These are phyloP conservation scores for Coptotermes formosanus DNA, from an alignment of 1,140 invertebrate species.

Conservation along the genomic window DNA sequence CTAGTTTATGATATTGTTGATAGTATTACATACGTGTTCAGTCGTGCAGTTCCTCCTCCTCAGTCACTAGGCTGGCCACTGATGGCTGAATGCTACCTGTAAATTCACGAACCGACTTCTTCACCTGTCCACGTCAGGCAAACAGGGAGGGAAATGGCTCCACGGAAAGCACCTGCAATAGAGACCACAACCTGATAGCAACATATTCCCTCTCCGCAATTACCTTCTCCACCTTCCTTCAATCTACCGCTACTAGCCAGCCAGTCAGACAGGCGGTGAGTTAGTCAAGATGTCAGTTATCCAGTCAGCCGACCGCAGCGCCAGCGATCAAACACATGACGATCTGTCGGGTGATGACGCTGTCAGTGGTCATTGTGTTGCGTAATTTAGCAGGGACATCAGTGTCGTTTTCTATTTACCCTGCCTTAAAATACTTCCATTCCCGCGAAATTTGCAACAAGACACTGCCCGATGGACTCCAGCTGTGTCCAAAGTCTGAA, in stretches of 20 bases:
- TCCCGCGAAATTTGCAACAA: too few species aligned
- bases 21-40: not conserved
- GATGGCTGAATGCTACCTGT: conserved; percentile 31
- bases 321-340: conserved; percentile 2
- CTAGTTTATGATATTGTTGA: not conserved
- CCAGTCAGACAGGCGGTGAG: not conserved
- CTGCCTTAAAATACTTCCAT: not conserved
- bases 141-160: conserved; percentile 26
- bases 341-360: not conserved
- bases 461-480: too few species aligned
- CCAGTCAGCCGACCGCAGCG: not conserved
- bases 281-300: not conserved
- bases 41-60: not conserved
- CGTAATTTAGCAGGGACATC: not conserved
- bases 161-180: conserved; percentile 22
- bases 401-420: not conserved
- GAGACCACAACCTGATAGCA: not conserved
- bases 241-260: not conserved
- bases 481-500: too few species aligned
- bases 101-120: conserved; percentile 23
- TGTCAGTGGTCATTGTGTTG: conserved; percentile 1
- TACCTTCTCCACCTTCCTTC: conserved; percentile 4
- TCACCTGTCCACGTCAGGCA: conserved; percentile 32
- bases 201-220: conserved; percentile 27
- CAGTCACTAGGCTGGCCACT: conserved; percentile 19